phyloP scores from a whole-genome alignment of 2,797 vertebrate species.

The Cuniculus paca region DNA sequence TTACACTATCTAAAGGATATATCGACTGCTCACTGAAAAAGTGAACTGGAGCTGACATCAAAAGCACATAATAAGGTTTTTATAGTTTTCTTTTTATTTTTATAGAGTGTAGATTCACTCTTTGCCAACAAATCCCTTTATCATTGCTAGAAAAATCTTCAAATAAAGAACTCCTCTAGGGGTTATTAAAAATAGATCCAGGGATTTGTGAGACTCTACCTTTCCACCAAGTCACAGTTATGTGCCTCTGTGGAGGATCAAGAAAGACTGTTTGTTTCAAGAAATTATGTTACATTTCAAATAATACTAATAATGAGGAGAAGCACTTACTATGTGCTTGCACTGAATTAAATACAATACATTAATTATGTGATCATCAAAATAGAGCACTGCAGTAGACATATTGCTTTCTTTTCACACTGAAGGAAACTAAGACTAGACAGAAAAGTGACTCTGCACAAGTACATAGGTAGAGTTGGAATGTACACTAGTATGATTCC shows the following conservation, averaged over 20 bases:
- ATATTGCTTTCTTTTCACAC: neutral
- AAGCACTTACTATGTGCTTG: neutral
- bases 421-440: neutral
- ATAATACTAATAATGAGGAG: neutral
- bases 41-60: neutral
- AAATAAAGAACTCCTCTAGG: constrained; percentile 56
- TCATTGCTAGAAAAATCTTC: constrained; percentile 65
- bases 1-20: neutral
- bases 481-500: neutral
- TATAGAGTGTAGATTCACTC: constrained; percentile 18
- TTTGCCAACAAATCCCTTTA: constrained; percentile 62
- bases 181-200: constrained; percentile 69
- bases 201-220: neutral
- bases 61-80: constrained; percentile 32
- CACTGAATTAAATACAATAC: neutral
- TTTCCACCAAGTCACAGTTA: neutral
- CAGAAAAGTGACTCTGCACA: neutral
- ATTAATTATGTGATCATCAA: neutral
- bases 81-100: constrained; percentile 44
- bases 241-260: neutral
- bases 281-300: neutral
- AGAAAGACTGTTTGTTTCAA: neutral
- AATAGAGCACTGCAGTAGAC: neutral
- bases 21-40: neutral
- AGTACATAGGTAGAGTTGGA: neutral